Percentiles rank a stretch among this genome's conserved stretches.
phyloP scores from a whole-genome alignment of 2,888 invertebrate species.

The Quadriops clusia region DNA sequence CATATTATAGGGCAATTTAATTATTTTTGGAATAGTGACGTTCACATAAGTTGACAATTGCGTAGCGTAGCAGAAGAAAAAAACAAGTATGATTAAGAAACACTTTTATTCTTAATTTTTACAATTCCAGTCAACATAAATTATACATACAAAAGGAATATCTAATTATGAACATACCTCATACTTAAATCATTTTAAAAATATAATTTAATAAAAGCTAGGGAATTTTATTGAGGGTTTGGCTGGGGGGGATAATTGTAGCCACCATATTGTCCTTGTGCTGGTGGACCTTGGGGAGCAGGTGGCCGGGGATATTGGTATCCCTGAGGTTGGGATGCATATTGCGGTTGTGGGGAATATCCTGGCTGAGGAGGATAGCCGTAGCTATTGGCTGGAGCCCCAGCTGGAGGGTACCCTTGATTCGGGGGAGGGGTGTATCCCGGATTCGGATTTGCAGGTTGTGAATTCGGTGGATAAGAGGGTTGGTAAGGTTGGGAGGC shows the following conservation, averaged over 20 bases:
- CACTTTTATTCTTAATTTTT: conserved; percentile 2
- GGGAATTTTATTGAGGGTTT: conserved; percentile 48
- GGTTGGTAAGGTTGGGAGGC: conserved; percentile 47
- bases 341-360: conserved; percentile 48
- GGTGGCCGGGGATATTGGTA: conserved; percentile 55
- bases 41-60: too few relatives aligned
- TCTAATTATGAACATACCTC: too few relatives aligned
- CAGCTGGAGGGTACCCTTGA: conserved; percentile 28
- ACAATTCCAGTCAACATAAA: too few relatives aligned
- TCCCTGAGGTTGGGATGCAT: conserved; percentile 47
- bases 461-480: conserved; percentile 38
- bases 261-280: conserved; percentile 62
- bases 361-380: conserved; percentile 50
- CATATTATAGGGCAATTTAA: too few relatives aligned
- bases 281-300: conserved; percentile 56
- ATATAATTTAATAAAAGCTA: conserved; percentile 19
- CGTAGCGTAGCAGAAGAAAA: conserved; percentile 6
- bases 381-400: conserved; percentile 27
- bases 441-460: conserved; percentile 38
- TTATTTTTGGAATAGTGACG: too few relatives aligned
- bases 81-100: conserved; percentile 3
- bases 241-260: conserved; percentile 74
- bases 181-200: too few relatives aligned
- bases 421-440: conserved; percentile 38
- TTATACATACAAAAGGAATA: too few relatives aligned